phyloP scores from a whole-genome alignment of 2,888 invertebrate genomes.

The Melolontha melolontha region DNA sequence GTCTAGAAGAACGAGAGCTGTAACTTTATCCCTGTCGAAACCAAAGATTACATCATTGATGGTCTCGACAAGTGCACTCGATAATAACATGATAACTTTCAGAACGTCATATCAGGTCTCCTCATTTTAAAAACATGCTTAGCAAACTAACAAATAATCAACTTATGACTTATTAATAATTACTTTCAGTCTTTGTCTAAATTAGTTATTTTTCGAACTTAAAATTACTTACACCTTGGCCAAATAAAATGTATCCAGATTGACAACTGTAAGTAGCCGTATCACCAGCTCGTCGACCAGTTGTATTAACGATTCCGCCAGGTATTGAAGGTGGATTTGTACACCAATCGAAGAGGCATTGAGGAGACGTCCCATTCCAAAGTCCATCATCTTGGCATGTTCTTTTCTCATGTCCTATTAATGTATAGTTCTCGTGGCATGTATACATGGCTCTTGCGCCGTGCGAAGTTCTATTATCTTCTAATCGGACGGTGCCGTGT shows the following conservation, averaged over 20 bases:
- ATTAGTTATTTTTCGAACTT: too few relatives aligned
- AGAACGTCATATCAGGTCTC: too few relatives aligned
- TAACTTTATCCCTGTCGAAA: too few relatives aligned
- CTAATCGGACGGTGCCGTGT: slow-evolving; percentile 77
- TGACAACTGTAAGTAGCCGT: slow-evolving; percentile 85
- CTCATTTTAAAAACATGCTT: too few relatives aligned
- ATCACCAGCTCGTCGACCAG: slow-evolving; percentile 83
- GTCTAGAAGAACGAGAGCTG: too few relatives aligned
- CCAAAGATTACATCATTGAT: too few relatives aligned
- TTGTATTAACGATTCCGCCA: slow-evolving; percentile 79
- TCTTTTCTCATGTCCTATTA: slow-evolving; percentile 79
- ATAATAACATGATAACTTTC: too few relatives aligned
- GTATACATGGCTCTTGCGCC: slow-evolving; percentile 81
- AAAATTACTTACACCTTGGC: slow-evolving; percentile 73
- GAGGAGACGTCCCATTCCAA: slow-evolving; percentile 84
- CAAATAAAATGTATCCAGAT: slow-evolving; percentile 86
- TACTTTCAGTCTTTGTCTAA: too few relatives aligned
- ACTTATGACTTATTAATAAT: too few relatives aligned
- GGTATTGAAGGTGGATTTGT: slow-evolving; percentile 83
- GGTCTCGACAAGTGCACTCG: too few relatives aligned
- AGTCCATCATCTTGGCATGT: slow-evolving; percentile 79
- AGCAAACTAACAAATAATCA: too few relatives aligned
- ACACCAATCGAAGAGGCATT: slow-evolving; percentile 90
- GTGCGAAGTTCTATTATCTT: slow-evolving; percentile 81
- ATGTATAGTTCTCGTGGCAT: slow-evolving; percentile 87